Evolutionary conservation across 2,113 vertebrate genomes (phyloP).

Genomic region (Isichthys henryi): DNA sequence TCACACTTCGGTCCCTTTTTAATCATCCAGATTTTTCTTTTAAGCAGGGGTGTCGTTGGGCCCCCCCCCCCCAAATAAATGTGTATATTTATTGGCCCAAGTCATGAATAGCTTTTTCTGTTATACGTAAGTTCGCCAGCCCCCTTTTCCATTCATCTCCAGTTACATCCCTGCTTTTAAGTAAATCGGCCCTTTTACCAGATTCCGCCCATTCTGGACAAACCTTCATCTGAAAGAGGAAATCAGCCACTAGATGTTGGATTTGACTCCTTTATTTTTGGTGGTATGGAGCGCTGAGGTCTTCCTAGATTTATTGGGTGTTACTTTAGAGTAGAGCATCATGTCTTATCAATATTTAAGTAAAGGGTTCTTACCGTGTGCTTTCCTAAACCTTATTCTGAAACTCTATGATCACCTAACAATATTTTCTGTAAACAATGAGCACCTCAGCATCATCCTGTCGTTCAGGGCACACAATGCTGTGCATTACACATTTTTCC

Average conservation of each 20-base stretch:
- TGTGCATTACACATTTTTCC: constrained; percentile 25
- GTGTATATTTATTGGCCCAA: too few species aligned
- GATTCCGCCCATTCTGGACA: background rate
- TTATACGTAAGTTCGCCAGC: too few species aligned
- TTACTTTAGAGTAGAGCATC: background rate
- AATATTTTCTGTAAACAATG: background rate
- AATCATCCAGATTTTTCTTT: background rate
- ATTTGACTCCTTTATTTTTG: background rate
- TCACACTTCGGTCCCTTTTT: background rate
- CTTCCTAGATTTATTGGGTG: background rate
- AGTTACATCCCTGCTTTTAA: background rate
- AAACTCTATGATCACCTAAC: background rate
- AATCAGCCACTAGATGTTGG: background rate
- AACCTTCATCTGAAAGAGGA: background rate
- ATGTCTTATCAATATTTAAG: background rate
- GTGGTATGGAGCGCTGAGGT: background rate
- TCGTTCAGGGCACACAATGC: background rate
- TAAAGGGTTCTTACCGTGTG: background rate
- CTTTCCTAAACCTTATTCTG: background rate
- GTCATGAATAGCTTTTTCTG: too few species aligned
- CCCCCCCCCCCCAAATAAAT: too few species aligned
- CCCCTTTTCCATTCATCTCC: too few species aligned
- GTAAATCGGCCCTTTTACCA: background rate
- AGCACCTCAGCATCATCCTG: background rate
- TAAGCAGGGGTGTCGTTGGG: background rate